Conservation (phyloP, 2,113 vertebrate genomes). For the Calidris pugnax region DNA sequence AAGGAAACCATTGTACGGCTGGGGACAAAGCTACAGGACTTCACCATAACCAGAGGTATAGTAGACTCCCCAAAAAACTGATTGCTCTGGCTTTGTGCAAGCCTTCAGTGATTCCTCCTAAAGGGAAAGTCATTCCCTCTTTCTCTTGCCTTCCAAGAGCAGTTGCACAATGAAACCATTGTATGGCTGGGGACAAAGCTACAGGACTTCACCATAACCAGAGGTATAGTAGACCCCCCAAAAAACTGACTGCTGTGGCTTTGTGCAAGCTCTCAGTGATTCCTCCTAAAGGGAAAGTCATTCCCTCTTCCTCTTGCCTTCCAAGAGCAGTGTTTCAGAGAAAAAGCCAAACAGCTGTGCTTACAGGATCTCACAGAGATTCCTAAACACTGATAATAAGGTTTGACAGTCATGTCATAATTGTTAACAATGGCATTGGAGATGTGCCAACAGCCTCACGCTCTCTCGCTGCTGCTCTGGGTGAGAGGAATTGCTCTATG, state of each 20-base stretch:
- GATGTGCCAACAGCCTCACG: neutral
- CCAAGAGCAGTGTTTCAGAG: neutral
- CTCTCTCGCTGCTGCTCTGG: neutral
- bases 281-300: neutral
- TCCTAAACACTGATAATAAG: constrained; percentile 50
- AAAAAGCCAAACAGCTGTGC: constrained; percentile 30
- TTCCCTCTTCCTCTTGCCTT: neutral
- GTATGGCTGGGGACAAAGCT: neutral
- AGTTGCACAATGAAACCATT: too few species aligned
- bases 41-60: too few species aligned
- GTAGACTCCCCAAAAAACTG: too few species aligned
- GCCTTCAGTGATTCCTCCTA: too few species aligned
- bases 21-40: too few species aligned
- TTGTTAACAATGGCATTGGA: constrained; percentile 44
- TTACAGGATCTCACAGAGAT: constrained; percentile 20
- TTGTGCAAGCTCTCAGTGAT: neutral
- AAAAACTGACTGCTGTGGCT: neutral
- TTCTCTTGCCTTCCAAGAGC: too few species aligned
- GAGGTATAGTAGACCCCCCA: neutral
- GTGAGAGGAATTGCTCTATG: neutral
- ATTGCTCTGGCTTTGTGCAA: too few species aligned
- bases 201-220: neutral
- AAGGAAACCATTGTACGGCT: too few species aligned
- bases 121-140: too few species aligned
- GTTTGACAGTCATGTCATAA: constrained; percentile 61